These are phyloP conservation scores for Masticophis lateralis DNA, from an alignment of 2,797 vertebrate genomes.

Conservation along the genomic window DNA sequence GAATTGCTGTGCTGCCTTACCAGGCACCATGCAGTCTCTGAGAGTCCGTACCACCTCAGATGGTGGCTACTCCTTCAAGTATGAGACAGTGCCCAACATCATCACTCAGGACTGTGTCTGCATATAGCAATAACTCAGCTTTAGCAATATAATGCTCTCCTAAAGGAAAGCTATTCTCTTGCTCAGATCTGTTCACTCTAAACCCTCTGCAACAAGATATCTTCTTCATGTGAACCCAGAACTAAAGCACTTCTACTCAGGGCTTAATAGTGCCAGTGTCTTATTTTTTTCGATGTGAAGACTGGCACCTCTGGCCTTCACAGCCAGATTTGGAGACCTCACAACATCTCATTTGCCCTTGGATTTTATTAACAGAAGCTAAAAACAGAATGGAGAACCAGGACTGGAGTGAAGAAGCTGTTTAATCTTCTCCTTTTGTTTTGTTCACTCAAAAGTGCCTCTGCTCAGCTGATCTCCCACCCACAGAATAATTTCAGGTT, in stretches of 20 bases:
- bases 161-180: neutral
- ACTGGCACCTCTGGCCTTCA: neutral
- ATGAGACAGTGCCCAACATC: constrained; percentile 87
- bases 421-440: neutral
- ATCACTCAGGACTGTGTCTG: constrained; percentile 90
- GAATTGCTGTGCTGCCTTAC: constrained; percentile 87
- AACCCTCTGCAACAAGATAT: neutral
- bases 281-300: neutral
- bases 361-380: neutral
- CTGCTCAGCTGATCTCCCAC: neutral
- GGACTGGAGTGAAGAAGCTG: neutral
- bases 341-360: neutral
- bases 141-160: neutral
- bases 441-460: neutral
- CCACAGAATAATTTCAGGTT: neutral
- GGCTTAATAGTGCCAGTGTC: neutral
- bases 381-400: neutral
- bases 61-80: constrained; percentile 87
- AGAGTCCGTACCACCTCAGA: constrained; percentile 88
- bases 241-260: neutral
- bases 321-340: neutral
- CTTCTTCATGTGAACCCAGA: neutral
- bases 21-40: constrained; percentile 84
- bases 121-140: constrained; percentile 57
- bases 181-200: neutral